phyloP scores from a whole-genome alignment of 2,888 invertebrate genomes.

The Taphrorychus bicolor region DNA sequence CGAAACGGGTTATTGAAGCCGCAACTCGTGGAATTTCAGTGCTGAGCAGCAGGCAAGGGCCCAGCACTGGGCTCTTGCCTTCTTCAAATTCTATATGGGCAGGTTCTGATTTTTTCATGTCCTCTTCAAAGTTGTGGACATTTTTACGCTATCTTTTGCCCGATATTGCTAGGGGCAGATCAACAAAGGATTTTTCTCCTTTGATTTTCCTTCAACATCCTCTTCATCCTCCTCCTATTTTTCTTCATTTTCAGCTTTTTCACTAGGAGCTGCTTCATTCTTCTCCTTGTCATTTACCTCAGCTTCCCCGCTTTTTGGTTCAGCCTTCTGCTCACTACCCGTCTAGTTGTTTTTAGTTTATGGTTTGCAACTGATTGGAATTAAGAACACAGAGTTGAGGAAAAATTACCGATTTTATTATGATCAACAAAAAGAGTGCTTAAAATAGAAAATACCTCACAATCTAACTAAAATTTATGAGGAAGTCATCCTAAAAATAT shows the following conservation, averaged over 20 bases:
- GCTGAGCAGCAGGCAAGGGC: no score
- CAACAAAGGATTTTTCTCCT: slow-evolving; percentile 52
- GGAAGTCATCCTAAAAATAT: no score
- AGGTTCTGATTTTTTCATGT: slow-evolving; percentile 43
- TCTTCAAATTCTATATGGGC: slow-evolving; percentile 61
- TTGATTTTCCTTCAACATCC: slow-evolving; percentile 46
- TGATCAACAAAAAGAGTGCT: no score
- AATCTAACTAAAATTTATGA: no score
- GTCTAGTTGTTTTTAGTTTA: no score
- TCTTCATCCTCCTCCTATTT: slow-evolving; percentile 46
- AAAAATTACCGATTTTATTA: no score
- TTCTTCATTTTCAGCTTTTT: slow-evolving; percentile 38
- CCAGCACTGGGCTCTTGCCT: slow-evolving; percentile 71
- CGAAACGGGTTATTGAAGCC: slow-evolving; percentile 68
- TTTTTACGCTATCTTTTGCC: slow-evolving; percentile 57
- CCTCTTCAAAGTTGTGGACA: slow-evolving; percentile 55
- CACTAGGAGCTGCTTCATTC: slow-evolving; percentile 25
- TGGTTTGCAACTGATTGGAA: no score
- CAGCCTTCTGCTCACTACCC: slow-evolving; percentile 45
- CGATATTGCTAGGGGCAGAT: slow-evolving; percentile 56
- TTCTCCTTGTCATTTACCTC: slow-evolving; percentile 37
- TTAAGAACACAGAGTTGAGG: no score
- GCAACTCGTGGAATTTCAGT: slow-evolving; percentile 73
- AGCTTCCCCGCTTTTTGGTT: slow-evolving; percentile 29
- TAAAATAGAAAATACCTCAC: no score